phyloP scores from a whole-genome alignment of 2,113 vertebrate species.

The Erinaceus europaeus region DNA sequence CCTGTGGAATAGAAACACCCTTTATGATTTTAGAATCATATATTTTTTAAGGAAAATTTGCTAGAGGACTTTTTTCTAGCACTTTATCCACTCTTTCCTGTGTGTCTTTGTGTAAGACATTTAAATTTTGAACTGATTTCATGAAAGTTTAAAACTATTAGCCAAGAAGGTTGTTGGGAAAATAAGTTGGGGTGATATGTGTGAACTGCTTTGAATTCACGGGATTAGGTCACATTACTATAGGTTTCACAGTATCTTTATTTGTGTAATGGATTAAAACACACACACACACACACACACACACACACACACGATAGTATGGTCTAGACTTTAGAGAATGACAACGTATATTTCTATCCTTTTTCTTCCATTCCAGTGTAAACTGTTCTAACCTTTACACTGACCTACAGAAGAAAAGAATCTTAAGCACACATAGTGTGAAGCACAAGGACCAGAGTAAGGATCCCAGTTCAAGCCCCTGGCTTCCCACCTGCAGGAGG shows the following conservation, averaged over 20 bases:
- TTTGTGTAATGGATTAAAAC: conserved; percentile 20
- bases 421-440: too few species aligned
- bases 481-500: too few species aligned
- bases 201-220: conserved; percentile 41
- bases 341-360: conserved; percentile 8
- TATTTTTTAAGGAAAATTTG: not conserved
- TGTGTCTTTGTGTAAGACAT: conserved; percentile 57
- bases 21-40: not conserved
- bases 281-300: not conserved
- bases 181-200: conserved; percentile 60
- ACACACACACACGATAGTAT: not conserved
- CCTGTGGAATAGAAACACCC: not conserved
- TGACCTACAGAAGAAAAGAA: conserved; percentile 63
- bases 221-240: conserved; percentile 55
- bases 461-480: too few species aligned
- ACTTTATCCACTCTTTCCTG: not conserved
- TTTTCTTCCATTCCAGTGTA: conserved; percentile 30
- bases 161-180: conserved; percentile 31
- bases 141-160: conserved; percentile 51
- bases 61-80: not conserved
- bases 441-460: too few species aligned
- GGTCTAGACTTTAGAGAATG: not conserved
- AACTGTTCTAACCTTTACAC: conserved; percentile 53
- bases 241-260: conserved; percentile 32
- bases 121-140: conserved; percentile 58